phyloP scores from a whole-genome alignment of 2,888 invertebrate species.

The Platerodrilus igneus region DNA sequence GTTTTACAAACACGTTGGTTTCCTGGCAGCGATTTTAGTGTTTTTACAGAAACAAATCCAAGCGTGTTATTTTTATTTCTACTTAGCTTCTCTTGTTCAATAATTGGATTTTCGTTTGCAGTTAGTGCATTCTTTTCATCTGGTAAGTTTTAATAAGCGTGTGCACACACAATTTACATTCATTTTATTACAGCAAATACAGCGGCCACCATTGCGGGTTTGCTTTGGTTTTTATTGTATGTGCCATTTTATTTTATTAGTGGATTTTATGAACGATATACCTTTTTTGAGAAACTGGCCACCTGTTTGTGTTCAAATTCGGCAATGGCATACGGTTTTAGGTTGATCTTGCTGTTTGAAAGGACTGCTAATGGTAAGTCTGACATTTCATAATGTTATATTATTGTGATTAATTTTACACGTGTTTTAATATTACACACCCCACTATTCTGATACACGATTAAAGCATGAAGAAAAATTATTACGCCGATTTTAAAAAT shows the following conservation, averaged over 20 bases:
- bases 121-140: conserved; percentile 68
- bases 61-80: conserved; percentile 62
- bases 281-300: conserved; percentile 55
- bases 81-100: conserved; percentile 59
- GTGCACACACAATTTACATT: not conserved
- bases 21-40: conserved; percentile 44
- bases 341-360: conserved; percentile 67
- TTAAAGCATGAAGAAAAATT: too few species aligned
- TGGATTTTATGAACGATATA: conserved; percentile 58
- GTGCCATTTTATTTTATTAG: conserved; percentile 53
- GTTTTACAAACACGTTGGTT: conserved; percentile 45
- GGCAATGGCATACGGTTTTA: conserved; percentile 75
- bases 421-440: too few species aligned
- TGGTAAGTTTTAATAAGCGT: conserved; percentile 48
- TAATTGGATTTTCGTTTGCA: conserved; percentile 69
- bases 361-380: conserved; percentile 64
- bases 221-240: conserved; percentile 7
- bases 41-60: conserved; percentile 62
- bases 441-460: too few species aligned
- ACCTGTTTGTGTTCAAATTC: conserved; percentile 69
- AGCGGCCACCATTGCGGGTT: conserved; percentile 7
- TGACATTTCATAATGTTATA: too few species aligned
- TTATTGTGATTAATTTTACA: too few species aligned
- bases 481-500: too few species aligned
- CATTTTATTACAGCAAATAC: conserved; percentile 4